These are phyloP conservation scores for Andrena chrysosceles DNA, from an alignment of 2,888 invertebrate genomes.

Conservation along the genomic window DNA sequence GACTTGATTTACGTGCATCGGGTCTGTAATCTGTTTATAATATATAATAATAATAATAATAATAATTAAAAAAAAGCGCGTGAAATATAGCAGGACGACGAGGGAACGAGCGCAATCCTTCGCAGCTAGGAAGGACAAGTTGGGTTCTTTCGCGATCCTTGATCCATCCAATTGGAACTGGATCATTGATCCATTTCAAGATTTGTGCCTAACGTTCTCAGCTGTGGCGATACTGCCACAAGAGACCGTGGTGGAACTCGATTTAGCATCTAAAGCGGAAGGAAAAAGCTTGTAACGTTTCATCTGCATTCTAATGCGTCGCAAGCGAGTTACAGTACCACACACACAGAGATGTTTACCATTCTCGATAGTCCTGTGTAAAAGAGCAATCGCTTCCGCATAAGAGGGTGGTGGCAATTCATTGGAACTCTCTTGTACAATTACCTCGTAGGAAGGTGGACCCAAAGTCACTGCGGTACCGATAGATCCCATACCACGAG, in stretches of 20 bases:
- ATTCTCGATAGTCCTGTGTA: slow-evolving; percentile 75
- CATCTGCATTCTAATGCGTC: neutral
- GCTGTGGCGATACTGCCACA: slow-evolving; percentile 44
- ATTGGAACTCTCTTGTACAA: slow-evolving; percentile 85
- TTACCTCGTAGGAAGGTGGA: slow-evolving; percentile 88
- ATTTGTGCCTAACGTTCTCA: slow-evolving; percentile 51
- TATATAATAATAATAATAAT: no score
- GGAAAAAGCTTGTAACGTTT: neutral
- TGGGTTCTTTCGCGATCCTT: neutral
- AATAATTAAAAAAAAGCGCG: neutral
- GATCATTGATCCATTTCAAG: slow-evolving; percentile 42
- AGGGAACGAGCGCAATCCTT: slow-evolving; percentile 19
- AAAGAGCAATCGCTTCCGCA: slow-evolving; percentile 86
- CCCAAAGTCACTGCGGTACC: slow-evolving; percentile 84
- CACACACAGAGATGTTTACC: slow-evolving; percentile 63
- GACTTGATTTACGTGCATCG: neutral
- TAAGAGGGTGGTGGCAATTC: slow-evolving; percentile 88
- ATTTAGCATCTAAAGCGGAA: slow-evolving; percentile 65
- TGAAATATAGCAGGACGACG: slow-evolving; percentile 4
- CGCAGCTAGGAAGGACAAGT: slow-evolving; percentile 8
- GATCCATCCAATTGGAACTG: slow-evolving; percentile 33
- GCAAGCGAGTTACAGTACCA: neutral
- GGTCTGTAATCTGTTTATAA: slow-evolving; percentile 6
- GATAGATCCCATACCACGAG: slow-evolving; percentile 86
- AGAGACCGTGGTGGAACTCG: slow-evolving; percentile 58